phyloP scores from a whole-genome alignment of 2,888 invertebrate genomes.

The Eristalis tenax region DNA sequence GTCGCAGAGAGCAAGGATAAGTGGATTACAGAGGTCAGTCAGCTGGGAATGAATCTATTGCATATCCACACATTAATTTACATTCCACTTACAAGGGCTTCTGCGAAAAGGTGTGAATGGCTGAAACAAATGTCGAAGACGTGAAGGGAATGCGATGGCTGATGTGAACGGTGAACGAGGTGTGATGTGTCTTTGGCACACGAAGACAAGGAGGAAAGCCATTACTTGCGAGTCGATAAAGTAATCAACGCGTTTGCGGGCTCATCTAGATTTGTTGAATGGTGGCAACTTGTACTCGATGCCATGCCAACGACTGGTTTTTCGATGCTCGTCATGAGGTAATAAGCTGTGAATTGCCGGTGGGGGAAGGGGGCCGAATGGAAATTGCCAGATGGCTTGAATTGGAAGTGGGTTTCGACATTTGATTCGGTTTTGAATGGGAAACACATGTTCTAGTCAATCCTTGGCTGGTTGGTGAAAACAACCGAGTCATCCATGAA shows the following conservation, averaged over 20 bases:
- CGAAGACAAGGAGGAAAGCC: background rate
- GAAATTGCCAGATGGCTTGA: background rate
- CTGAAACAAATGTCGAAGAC: slow-evolving; percentile 19
- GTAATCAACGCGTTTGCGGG: background rate
- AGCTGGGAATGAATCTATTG: slow-evolving; percentile 60
- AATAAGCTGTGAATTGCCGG: no score
- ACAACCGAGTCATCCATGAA: no score
- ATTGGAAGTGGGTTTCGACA: background rate
- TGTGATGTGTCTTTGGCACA: background rate
- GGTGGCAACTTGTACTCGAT: background rate
- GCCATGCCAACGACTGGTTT: background rate
- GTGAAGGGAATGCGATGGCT: slow-evolving; percentile 1
- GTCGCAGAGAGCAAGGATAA: slow-evolving; percentile 19
- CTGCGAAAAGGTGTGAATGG: slow-evolving; percentile 13
- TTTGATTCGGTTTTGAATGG: background rate
- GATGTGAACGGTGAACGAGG: background rate
- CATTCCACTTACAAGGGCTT: slow-evolving; percentile 5
- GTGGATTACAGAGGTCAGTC: slow-evolving; percentile 51
- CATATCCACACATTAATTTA: slow-evolving; percentile 25
- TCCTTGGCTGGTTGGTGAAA: no score
- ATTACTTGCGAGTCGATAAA: background rate
- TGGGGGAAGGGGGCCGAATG: background rate
- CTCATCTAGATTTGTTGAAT: background rate
- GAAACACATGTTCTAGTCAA: no score
- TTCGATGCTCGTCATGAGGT: no score